Conservation (phyloP, 92 coral and sea anemone species). For the Blastomussa wellsi region DNA sequence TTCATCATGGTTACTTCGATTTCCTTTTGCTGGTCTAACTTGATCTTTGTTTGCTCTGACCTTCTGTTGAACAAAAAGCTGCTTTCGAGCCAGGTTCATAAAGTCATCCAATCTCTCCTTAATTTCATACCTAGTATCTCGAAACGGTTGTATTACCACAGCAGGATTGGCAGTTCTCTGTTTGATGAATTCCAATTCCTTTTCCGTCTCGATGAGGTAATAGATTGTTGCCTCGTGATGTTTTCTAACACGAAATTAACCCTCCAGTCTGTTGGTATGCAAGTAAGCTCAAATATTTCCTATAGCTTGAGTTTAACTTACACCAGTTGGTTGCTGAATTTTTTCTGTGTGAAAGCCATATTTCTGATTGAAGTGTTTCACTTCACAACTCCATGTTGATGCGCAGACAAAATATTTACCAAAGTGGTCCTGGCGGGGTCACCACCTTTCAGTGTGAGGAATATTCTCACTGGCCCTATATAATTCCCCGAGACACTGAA, state of each 20-base stretch:
- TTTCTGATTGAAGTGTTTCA: no score
- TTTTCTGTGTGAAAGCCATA: no score
- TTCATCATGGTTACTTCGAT: conserved; percentile 17
- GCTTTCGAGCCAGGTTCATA: conserved; percentile 11
- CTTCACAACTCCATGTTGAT: no score
- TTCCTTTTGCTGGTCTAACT: conserved; percentile 37
- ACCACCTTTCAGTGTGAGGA: no score
- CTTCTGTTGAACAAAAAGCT: conserved; percentile 11
- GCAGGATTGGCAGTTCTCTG: conserved; percentile 8
- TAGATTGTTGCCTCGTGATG: conserved; percentile 25
- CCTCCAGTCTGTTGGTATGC: background rate
- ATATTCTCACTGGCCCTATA: no score
- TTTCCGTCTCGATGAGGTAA: conserved; percentile 39
- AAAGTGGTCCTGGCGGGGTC: no score
- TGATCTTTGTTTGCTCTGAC: conserved; percentile 30
- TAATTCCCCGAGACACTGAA: no score
- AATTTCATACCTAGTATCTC: background rate
- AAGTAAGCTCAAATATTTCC: no score
- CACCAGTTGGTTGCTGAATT: no score
- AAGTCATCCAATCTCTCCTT: background rate
- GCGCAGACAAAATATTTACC: no score
- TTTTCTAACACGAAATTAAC: conserved; percentile 14
- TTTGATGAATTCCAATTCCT: conserved; percentile 23
- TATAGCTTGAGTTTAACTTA: no score
- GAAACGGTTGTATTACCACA: conserved; percentile 15